Evolutionary conservation across 1,140 invertebrate genomes (phyloP).

Genomic region (Grapholita molesta): DNA sequence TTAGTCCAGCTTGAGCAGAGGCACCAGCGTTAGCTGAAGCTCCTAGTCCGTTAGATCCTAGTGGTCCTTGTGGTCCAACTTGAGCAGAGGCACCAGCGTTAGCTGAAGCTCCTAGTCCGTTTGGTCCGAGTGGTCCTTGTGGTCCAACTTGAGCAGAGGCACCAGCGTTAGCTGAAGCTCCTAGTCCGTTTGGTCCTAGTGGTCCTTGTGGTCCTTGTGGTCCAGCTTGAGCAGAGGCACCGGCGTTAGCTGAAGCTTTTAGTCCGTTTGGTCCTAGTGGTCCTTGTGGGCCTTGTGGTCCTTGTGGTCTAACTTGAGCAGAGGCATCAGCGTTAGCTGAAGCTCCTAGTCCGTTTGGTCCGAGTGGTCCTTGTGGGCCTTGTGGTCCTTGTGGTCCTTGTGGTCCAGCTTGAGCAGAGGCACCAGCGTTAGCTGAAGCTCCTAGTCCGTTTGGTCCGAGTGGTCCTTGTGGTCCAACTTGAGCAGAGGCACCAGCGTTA

Average conservation of each 20-base stretch:
- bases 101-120: background rate
- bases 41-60: background rate
- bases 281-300: background rate
- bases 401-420: background rate
- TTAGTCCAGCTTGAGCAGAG: background rate
- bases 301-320: background rate
- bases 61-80: background rate
- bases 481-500: background rate
- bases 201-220: background rate
- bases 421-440: background rate
- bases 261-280: background rate
- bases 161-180: background rate
- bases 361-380: background rate
- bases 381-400: background rate
- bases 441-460: background rate
- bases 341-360: background rate
- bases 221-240: background rate
- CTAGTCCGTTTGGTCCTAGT: slow-evolving; percentile 13
- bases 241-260: background rate
- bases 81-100: background rate
- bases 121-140: background rate
- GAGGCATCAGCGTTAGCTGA: background rate
- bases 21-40: background rate
- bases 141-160: background rate
- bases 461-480: background rate